Evolutionary conservation across 2,113 vertebrate species (phyloP), one percentile per base, ranked within the genome.

Genomic region (Centrocercus urophasianus): DNA sequence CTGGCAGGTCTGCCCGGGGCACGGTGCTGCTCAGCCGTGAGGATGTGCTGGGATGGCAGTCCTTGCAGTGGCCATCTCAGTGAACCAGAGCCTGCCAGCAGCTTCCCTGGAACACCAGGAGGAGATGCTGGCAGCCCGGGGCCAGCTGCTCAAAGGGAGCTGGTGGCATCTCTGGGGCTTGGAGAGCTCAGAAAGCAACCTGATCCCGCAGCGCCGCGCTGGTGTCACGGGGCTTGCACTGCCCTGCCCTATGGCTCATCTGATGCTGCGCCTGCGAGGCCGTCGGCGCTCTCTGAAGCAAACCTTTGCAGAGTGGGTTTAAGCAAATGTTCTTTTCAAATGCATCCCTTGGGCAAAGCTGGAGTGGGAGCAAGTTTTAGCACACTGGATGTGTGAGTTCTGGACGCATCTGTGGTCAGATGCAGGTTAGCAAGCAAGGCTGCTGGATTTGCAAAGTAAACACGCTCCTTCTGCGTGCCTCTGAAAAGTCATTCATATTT

Each of bases 1-100:
- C 65, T 28, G 36, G 40, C 9, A 2, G 17, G 10, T 42, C 43
- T 77, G 65, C 61, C 17, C 4, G 24, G 52, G 28, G 24, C 10
- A 2, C 0, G 0, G 40, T 10, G 7, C 42, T 38, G 8, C 73
- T 76, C 1, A 0, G 83, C 69, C 42, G 40, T 0, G 0, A 47
- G 60, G 40, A 3, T 11, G 24, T 1, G 3, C 6, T 32, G 54
- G 1, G 8, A 36, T 43, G 36, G 54, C 34, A 48, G 42, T 56
- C 27, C 22, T 65, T 57, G 12, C 43, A 7, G 34, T 42, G 50
- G 86, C 70, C 38, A 25, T 60, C 70, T 32, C 0, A 0, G 28
- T 48, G 10, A 17, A 64, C 19, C 3, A 1, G 21, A 28, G 66
- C 52, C 48, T 18, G 6, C 5, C 2, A 0, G 0, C 56, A 2